phyloP scores from a whole-genome alignment of 2,797 vertebrate species.

The Thalassophryne amazonica region DNA sequence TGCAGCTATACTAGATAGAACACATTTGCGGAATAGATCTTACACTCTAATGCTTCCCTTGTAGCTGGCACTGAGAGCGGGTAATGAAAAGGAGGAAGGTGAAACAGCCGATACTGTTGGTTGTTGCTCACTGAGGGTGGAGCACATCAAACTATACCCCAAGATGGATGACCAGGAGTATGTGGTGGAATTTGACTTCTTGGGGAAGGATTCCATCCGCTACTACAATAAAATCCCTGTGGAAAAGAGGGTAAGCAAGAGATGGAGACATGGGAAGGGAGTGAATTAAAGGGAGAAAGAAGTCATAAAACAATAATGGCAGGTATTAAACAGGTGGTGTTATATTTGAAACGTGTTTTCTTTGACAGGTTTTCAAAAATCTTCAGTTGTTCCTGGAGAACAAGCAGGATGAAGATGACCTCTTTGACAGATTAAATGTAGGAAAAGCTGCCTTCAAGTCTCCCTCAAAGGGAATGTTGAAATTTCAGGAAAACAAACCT shows the following conservation, averaged over 20 bases:
- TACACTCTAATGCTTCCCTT: not conserved
- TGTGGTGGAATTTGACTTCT: constrained; percentile 96
- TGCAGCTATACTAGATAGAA: too few relatives aligned
- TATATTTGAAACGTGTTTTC: not conserved
- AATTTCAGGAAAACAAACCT: not conserved
- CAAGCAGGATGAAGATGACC: constrained; percentile 94
- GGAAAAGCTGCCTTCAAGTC: constrained; percentile 39
- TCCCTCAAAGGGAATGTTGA: not conserved
- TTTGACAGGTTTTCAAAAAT: constrained; percentile 92
- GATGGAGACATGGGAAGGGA: not conserved
- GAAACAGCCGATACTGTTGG: constrained; percentile 96
- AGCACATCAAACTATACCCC: constrained; percentile 90
- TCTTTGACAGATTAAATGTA: constrained; percentile 96
- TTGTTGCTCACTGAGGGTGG: constrained; percentile 94
- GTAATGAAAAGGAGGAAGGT: constrained; percentile 96
- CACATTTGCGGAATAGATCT: too few relatives aligned
- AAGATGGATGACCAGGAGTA: constrained; percentile 94
- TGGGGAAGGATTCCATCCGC: constrained; percentile 95
- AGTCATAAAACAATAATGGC: not conserved
- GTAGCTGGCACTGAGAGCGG: constrained; percentile 92
- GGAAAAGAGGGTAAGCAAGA: constrained; percentile 88
- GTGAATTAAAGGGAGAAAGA: not conserved
- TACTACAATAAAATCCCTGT: constrained; percentile 98
- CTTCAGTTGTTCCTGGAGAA: constrained; percentile 97
- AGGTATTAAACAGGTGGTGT: not conserved